phyloP scores from a whole-genome alignment of 1,140 invertebrate genomes.

The Penaeus japonicus region DNA sequence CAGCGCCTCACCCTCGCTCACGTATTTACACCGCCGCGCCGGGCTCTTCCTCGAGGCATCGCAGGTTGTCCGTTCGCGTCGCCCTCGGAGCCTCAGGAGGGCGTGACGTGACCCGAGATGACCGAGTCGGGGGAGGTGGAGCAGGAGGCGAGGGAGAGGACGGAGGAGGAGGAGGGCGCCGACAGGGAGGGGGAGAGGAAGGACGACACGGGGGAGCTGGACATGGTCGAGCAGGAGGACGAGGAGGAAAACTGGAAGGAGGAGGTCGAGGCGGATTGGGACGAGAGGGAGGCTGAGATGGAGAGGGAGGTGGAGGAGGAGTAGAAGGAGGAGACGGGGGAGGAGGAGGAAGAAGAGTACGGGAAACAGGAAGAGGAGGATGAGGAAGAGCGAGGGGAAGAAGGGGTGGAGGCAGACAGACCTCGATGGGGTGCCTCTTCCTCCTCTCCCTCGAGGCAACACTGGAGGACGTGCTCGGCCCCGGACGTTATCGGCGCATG shows the following conservation, averaged over 20 bases:
- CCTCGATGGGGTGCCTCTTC: background rate
- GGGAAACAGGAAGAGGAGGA: background rate
- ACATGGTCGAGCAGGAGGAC: background rate
- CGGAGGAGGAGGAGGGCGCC: background rate
- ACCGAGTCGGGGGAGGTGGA: background rate
- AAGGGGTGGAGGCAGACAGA: background rate
- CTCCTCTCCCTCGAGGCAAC: background rate
- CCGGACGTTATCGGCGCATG: background rate
- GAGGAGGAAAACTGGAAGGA: background rate
- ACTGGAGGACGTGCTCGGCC: background rate
- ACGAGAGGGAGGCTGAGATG: background rate
- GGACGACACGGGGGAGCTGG: background rate
- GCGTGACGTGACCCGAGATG: background rate
- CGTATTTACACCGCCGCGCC: background rate
- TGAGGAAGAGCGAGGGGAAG: background rate
- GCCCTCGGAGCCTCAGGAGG: background rate
- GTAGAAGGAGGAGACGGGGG: background rate
- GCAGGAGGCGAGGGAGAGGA: background rate
- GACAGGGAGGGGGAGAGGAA: background rate
- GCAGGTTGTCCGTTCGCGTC: background rate
- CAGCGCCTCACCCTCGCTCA: no score
- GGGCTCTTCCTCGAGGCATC: background rate
- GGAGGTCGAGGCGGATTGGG: background rate
- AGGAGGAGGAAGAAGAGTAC: background rate
- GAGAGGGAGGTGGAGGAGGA: background rate